phyloP scores from a whole-genome alignment of 2,797 vertebrate genomes.

The Rhabdomys pumilio region DNA sequence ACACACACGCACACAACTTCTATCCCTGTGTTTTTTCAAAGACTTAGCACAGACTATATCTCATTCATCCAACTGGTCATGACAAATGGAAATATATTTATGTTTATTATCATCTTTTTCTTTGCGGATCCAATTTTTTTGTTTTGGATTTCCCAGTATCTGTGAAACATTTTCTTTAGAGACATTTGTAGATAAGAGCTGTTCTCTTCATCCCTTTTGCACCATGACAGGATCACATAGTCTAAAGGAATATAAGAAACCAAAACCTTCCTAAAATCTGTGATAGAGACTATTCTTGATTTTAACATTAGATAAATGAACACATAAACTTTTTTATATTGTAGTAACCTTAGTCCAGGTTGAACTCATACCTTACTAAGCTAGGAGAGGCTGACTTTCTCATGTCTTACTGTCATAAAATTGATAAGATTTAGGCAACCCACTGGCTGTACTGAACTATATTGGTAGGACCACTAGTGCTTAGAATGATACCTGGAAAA shows the following conservation, averaged over 20 bases:
- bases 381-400: background rate
- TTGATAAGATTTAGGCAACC: background rate
- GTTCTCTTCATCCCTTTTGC: background rate
- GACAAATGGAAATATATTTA: slow-evolving; percentile 22
- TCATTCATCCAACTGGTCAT: background rate
- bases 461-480: background rate
- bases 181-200: background rate
- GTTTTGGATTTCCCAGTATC: background rate
- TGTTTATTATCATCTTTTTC: background rate
- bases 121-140: background rate
- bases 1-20: background rate
- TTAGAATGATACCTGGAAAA: background rate
- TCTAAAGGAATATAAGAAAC: background rate
- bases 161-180: background rate
- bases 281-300: slow-evolving; percentile 1
- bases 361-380: background rate
- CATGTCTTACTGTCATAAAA: slow-evolving; percentile 19
- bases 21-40: background rate
- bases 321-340: background rate
- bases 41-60: background rate
- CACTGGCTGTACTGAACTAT: background rate
- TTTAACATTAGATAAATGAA: slow-evolving; percentile 4
- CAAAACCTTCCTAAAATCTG: background rate
- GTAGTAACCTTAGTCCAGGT: background rate
- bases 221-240: background rate